phyloP scores from a whole-genome alignment of 2,888 invertebrate genomes.

The Drosophila crucigera region DNA sequence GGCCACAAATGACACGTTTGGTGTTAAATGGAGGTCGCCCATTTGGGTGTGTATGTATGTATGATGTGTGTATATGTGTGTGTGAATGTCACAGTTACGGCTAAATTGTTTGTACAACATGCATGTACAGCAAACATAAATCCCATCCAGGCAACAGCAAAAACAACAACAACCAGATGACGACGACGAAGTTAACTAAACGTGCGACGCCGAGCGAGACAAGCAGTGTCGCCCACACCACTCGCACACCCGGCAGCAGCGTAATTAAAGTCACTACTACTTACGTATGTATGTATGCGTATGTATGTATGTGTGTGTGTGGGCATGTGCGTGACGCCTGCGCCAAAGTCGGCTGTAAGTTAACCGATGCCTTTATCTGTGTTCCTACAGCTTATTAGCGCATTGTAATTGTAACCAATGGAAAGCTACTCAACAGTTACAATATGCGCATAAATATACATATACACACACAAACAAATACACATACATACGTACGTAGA shows the following conservation, averaged over 20 bases:
- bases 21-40: conserved; percentile 81
- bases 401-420: conserved; percentile 43
- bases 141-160: conserved; percentile 55
- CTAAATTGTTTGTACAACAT: conserved; percentile 83
- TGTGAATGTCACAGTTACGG: conserved; percentile 73
- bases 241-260: conserved; percentile 33
- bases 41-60: conserved; percentile 16
- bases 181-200: conserved; percentile 30
- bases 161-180: conserved; percentile 20
- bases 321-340: conserved; percentile 37
- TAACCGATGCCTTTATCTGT: conserved; percentile 46
- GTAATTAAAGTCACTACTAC: conserved; percentile 68
- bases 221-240: conserved; percentile 24
- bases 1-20: conserved; percentile 82
- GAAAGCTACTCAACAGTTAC: conserved; percentile 51
- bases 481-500: neutral
- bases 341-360: conserved; percentile 40
- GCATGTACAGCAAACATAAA: conserved; percentile 79
- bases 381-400: conserved; percentile 65
- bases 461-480: conserved; percentile 9
- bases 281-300: conserved; percentile 3
- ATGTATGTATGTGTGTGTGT: conserved; percentile 4
- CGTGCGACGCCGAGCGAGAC: conserved; percentile 48
- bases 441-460: conserved; percentile 19
- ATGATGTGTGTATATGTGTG: conserved; percentile 6